These are phyloP conservation scores for Conger conger DNA, from an alignment of 2,113 vertebrate genomes.

Conservation along the genomic window DNA sequence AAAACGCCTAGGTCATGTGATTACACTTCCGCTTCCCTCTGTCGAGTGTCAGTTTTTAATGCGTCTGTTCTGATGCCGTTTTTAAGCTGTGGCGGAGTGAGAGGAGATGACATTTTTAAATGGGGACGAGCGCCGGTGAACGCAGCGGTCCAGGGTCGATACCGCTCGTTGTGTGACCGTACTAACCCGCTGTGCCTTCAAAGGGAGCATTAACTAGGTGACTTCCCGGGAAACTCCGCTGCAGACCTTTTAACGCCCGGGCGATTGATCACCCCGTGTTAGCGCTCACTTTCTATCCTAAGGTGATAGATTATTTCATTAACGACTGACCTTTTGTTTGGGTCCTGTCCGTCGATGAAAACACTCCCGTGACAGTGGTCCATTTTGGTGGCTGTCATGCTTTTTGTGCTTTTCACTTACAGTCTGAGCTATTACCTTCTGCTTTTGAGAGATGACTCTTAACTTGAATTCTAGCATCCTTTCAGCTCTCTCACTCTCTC, in stretches of 20 bases:
- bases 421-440: slow-evolving; percentile 23
- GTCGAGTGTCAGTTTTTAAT: neutral
- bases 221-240: slow-evolving; percentile 81
- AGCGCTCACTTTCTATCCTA: slow-evolving; percentile 84
- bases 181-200: slow-evolving; percentile 35
- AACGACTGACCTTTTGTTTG: slow-evolving; percentile 97
- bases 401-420: slow-evolving; percentile 70
- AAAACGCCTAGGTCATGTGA: neutral
- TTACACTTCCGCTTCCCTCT: neutral
- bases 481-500: no score
- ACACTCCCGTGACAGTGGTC: slow-evolving; percentile 79
- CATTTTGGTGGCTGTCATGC: slow-evolving; percentile 74
- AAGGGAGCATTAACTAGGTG: slow-evolving; percentile 69
- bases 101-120: slow-evolving; percentile 10
- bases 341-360: slow-evolving; percentile 89
- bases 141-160: slow-evolving; percentile 11
- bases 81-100: neutral
- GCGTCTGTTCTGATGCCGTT: neutral
- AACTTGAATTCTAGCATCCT: neutral
- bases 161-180: slow-evolving; percentile 35
- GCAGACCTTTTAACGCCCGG: slow-evolving; percentile 97
- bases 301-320: slow-evolving; percentile 99
- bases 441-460: neutral
- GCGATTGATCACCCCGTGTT: slow-evolving; percentile 88
- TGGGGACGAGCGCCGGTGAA: neutral